Evolutionary conservation across 2,113 vertebrate genomes (phyloP).

Genomic region (Edolisoma coerulescens): DNA sequence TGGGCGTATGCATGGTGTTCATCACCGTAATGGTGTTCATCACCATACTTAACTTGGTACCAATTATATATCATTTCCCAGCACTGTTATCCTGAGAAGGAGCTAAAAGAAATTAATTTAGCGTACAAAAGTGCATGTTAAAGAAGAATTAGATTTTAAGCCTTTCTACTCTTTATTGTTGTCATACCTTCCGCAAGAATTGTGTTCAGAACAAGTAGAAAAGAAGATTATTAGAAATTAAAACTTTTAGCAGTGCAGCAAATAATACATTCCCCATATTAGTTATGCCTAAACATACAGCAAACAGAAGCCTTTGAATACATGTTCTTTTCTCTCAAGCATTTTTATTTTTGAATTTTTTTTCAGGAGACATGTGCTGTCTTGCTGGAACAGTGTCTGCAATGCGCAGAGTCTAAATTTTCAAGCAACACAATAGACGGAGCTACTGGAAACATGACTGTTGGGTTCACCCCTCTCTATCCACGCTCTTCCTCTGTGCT

Average conservation of each 20-base stretch:
- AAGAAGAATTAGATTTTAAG: constrained; percentile 4
- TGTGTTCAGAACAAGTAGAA: background rate
- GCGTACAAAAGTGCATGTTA: background rate
- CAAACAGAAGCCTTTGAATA: background rate
- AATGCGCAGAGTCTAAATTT: constrained; percentile 83
- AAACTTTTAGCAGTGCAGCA: background rate
- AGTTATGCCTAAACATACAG: background rate
- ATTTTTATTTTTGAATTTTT: background rate
- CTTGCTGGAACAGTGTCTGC: constrained; percentile 88
- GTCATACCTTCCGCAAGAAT: background rate
- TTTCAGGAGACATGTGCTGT: constrained; percentile 88
- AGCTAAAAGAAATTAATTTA: constrained; percentile 12
- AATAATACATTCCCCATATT: background rate
- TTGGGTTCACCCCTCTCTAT: constrained; percentile 68
- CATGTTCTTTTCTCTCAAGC: constrained; percentile 10
- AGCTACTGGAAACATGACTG: constrained; percentile 43
- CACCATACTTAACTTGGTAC: background rate
- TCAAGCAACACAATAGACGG: constrained; percentile 65
- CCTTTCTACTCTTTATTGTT: background rate
- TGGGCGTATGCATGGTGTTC: background rate
- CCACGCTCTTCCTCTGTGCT: constrained; percentile 52
- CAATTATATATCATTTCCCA: constrained; percentile 14
- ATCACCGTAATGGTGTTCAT: background rate
- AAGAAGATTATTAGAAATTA: background rate
- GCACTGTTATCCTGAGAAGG: background rate